Percentiles rank a stretch among this genome's conserved stretches.
Conservation (phyloP, 2,113 vertebrate species). For the Heterocephalus glaber region DNA sequence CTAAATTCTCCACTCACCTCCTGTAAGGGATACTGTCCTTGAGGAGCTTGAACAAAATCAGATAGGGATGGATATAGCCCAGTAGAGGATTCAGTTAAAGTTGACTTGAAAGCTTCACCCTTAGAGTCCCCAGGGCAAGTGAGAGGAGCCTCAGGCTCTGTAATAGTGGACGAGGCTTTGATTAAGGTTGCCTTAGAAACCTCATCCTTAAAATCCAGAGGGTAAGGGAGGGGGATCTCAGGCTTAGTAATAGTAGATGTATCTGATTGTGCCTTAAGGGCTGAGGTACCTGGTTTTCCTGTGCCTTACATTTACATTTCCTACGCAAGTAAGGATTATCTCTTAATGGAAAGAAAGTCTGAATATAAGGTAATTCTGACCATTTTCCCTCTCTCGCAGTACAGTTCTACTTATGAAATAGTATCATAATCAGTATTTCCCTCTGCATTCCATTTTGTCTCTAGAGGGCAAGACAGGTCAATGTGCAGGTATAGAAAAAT, state of each 20-base stretch:
- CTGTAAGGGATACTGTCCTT: not conserved
- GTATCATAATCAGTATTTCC: not conserved
- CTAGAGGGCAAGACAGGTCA: not conserved
- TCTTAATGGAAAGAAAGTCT: not conserved
- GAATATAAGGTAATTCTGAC: not conserved
- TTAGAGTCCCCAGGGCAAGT: not conserved
- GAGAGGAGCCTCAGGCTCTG: not conserved
- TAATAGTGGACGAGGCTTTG: not conserved
- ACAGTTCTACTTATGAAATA: not conserved
- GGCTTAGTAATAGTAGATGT: not conserved
- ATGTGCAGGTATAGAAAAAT: not conserved
- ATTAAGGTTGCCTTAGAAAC: not conserved
- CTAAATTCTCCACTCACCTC: not conserved
- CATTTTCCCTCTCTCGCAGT: not conserved
- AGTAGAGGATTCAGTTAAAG: not conserved
- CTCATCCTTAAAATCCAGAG: not conserved
- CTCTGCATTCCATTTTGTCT: not conserved
- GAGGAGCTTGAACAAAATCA: not conserved
- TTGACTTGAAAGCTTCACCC: not conserved
- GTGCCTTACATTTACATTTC: not conserved
- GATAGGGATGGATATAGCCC: not conserved
- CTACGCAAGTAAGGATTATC: not conserved
- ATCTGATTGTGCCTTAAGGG: not conserved
- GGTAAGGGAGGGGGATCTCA: not conserved
- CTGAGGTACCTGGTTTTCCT: not conserved